Conservation (phyloP, 2,888 invertebrate genomes). For the Periphyllus acericola region DNA sequence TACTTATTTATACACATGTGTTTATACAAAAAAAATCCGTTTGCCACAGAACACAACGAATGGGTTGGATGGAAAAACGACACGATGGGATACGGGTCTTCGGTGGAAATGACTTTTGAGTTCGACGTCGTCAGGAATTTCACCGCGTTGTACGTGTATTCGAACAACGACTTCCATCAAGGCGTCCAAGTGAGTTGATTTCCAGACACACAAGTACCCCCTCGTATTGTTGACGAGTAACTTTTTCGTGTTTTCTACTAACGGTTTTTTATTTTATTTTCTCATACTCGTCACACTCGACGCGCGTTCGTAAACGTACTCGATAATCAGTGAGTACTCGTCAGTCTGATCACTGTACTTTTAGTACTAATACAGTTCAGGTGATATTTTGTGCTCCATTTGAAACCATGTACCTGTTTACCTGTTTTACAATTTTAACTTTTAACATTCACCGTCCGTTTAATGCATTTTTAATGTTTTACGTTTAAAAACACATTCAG, state of each 20-base stretch:
- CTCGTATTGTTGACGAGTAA: not conserved
- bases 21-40: conserved; percentile 9
- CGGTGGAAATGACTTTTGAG: conserved; percentile 76
- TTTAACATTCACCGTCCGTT: not conserved
- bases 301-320: too few relatives aligned
- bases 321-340: too few relatives aligned
- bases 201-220: not conserved
- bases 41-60: conserved; percentile 68
- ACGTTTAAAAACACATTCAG: not conserved
- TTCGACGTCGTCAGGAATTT: conserved; percentile 78
- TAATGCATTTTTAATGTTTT: conserved; percentile 28
- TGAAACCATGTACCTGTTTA: not conserved
- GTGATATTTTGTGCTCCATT: not conserved
- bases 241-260: not conserved
- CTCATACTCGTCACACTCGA: not conserved
- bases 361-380: not conserved
- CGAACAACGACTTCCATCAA: conserved; percentile 77
- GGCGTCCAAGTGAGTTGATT: conserved; percentile 73
- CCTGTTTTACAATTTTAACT: not conserved
- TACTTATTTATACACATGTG: too few relatives aligned
- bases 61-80: conserved; percentile 82
- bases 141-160: conserved; percentile 74
- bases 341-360: not conserved
- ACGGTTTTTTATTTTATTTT: not conserved
- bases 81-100: conserved; percentile 69